Evolutionary conservation across 2,888 invertebrate genomes (phyloP), one percentile per base, ranked within the genome.

Genomic region (Poecilobothrus nobilitatus): DNA sequence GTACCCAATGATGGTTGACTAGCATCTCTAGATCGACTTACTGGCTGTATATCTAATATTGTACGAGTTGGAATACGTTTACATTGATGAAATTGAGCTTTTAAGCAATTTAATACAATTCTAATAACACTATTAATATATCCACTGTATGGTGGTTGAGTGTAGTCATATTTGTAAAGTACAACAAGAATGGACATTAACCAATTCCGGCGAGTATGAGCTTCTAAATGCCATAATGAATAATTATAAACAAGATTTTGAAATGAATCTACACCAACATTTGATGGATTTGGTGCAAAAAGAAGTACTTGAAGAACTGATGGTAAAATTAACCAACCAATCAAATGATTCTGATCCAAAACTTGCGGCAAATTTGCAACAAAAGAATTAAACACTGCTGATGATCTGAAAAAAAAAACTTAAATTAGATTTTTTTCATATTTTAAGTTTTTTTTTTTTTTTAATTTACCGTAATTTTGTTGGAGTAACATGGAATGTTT

Each of bases 311-410:
- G 87, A 69, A 97, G 82, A 0, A 94, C 91, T 0, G 94, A 92
- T 9, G 94, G 91, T 8, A 97, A 86, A 68, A 99, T 87, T 70
- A 90, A 86, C 74, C 91, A 91, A 0, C 97, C 97, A 86, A 99
- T 94, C 72, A 91, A 84, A 79, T 97, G 94, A 83, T 99, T 99
- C 80, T 95, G 94, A 80, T 99, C 99, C 77, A 99, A 79, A 15
- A 99, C 87, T 84, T 95, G 95, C 0, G 97, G 95, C 71, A 98
- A 82, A 78, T 95, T 96, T 41, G 94, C 90, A 78, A 99, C 84
- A 79, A 97, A 98, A 1, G 95, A 95, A 82, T 96, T 97, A 83
- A 97, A 97, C 1, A 96, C 94, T 0, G 97, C 92, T 0, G 97
- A 96, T 70, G 89, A 86, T 75, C 97, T 92, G 82, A 2, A 79